Percentiles rank a stretch among this genome's conserved stretches.
Evolutionary conservation across 2,797 vertebrate genomes (phyloP).

Genomic region (Ctenopoma kingsleyae): DNA sequence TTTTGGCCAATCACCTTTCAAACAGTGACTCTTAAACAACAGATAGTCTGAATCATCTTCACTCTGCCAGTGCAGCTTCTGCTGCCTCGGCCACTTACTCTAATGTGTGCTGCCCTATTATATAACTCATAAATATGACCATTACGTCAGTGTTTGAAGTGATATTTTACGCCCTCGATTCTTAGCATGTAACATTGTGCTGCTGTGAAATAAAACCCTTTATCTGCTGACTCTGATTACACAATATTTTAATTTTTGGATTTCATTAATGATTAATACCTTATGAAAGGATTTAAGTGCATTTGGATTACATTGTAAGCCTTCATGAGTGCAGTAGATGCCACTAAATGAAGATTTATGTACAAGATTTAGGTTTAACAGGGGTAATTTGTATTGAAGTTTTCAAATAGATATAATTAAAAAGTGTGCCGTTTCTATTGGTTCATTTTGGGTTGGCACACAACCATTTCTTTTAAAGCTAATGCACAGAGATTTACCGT

Average conservation of each 20-base stretch:
- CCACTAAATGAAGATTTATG: slow-evolving; percentile 23
- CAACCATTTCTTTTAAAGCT: slow-evolving; percentile 56
- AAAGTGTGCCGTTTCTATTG: slow-evolving; percentile 21
- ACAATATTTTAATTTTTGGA: slow-evolving; percentile 34
- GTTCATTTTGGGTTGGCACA: slow-evolving; percentile 30
- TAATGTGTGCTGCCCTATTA: slow-evolving; percentile 67
- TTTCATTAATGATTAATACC: slow-evolving; percentile 23
- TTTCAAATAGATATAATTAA: slow-evolving; percentile 39
- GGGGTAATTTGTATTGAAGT: slow-evolving; percentile 33
- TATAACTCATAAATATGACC: slow-evolving; percentile 69
- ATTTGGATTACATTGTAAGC: slow-evolving; percentile 18
- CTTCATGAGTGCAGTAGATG: slow-evolving; percentile 21
- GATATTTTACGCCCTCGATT: slow-evolving; percentile 54
- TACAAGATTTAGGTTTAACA: slow-evolving; percentile 44
- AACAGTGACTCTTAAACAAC: slow-evolving; percentile 32
- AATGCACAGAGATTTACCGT: slow-evolving; percentile 55
- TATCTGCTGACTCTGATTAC: slow-evolving; percentile 23
- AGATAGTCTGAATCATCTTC: slow-evolving; percentile 59
- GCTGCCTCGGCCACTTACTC: slow-evolving; percentile 61
- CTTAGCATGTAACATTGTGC: slow-evolving; percentile 40
- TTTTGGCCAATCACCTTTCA: slow-evolving; percentile 46
- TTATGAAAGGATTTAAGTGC: slow-evolving; percentile 27
- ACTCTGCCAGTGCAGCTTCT: slow-evolving; percentile 49
- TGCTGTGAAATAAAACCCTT: slow-evolving; percentile 35
- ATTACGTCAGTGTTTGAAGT: slow-evolving; percentile 69